Percentiles rank a stretch among this genome's conserved stretches.
Evolutionary conservation across 2,888 invertebrate genomes (phyloP).

Genomic region (Caenorhabditis afra): DNA sequence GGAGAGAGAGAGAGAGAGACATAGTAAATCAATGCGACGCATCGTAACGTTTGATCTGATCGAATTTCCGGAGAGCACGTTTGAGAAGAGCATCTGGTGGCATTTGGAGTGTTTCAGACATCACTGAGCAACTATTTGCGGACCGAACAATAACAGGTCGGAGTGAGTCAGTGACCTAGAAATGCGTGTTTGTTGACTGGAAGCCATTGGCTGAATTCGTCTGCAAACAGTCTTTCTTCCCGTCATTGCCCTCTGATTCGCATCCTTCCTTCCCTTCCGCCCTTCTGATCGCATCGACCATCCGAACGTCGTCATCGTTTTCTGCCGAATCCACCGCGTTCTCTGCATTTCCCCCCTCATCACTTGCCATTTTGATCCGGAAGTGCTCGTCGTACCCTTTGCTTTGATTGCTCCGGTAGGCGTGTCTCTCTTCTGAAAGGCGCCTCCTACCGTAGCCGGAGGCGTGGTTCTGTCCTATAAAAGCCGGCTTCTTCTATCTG

Average conservation of each 20-base stretch:
- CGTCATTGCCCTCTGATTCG: not conserved
- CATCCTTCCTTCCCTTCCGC: not conserved
- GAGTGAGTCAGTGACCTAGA: not conserved
- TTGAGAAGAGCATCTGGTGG: conserved; percentile 13
- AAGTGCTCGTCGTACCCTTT: conserved; percentile 14
- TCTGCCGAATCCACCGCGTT: not conserved
- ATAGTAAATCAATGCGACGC: conserved; percentile 17
- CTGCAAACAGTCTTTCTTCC: too few relatives aligned
- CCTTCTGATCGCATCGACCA: too few relatives aligned
- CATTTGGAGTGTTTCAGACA: conserved; percentile 16
- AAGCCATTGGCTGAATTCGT: conserved; percentile 1
- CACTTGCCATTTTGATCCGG: conserved; percentile 11
- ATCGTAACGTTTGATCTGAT: conserved; percentile 29
- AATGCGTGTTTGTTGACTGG: too few relatives aligned
- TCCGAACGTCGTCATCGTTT: too few relatives aligned
- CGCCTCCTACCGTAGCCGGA: conserved; percentile 23
- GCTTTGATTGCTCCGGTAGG: not conserved
- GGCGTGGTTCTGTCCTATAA: conserved; percentile 29
- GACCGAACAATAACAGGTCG: not conserved
- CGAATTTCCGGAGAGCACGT: conserved; percentile 17
- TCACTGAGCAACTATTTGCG: conserved; percentile 15
- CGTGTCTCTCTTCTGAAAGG: conserved; percentile 17
- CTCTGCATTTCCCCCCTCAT: not conserved
- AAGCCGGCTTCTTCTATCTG: not conserved
- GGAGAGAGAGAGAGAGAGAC: conserved; percentile 12